phyloP scores from a whole-genome alignment of 2,797 vertebrate species.

The Lepus townsendii region DNA sequence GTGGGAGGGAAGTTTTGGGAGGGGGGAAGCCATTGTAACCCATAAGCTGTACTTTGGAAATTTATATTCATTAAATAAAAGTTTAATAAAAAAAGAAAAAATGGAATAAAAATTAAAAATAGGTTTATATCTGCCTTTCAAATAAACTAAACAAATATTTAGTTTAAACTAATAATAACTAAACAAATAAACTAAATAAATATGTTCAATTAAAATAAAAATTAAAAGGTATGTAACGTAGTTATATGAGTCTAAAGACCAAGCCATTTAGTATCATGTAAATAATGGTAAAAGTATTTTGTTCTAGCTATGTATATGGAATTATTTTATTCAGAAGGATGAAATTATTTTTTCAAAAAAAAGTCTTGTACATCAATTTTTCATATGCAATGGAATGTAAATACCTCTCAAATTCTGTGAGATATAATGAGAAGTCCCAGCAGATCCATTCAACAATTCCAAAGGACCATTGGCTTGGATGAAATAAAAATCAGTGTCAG shows the following conservation, averaged over 20 bases:
- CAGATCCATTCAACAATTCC: constrained; percentile 1
- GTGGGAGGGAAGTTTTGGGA: too few relatives aligned
- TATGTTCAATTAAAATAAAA: background rate
- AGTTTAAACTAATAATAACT: too few relatives aligned
- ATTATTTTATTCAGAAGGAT: constrained; percentile 38
- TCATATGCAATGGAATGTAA: background rate
- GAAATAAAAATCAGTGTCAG: background rate
- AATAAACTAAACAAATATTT: too few relatives aligned
- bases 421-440: background rate
- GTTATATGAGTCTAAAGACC: background rate
- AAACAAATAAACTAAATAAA: too few relatives aligned
- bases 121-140: too few relatives aligned
- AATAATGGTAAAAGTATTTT: background rate
- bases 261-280: background rate
- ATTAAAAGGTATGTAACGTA: background rate
- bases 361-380: background rate
- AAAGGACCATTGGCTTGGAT: background rate
- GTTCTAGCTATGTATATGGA: background rate
- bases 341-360: constrained; percentile 1
- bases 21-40: too few relatives aligned
- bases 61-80: too few relatives aligned
- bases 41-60: too few relatives aligned
- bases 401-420: constrained; percentile 21
- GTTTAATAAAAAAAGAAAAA: too few relatives aligned
- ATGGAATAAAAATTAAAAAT: too few relatives aligned